A percentile compares a stretch with the other conserved stretches of the same genome.
Conservation (phyloP, 2,113 vertebrate genomes). For the Toxotes jaculatrix region DNA sequence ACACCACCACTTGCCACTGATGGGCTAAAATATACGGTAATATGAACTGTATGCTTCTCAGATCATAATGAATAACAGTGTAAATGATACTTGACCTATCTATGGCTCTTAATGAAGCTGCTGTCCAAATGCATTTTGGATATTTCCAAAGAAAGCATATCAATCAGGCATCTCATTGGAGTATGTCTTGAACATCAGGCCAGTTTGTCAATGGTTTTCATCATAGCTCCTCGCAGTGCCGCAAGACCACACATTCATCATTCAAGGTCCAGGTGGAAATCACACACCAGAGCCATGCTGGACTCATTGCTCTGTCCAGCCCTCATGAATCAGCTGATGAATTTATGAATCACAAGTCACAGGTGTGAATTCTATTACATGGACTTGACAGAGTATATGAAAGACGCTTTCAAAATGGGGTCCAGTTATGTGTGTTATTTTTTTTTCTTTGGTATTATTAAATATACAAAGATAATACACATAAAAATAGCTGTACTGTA, state of each 20-base stretch:
- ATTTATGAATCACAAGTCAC: slow-evolving; percentile 8
- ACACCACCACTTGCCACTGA: background rate
- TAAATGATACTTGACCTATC: background rate
- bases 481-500: slow-evolving; percentile 13
- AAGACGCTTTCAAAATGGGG: background rate
- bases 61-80: background rate
- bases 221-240: background rate
- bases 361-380: slow-evolving; percentile 5
- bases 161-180: background rate
- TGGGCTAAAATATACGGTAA: no score
- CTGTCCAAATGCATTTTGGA: background rate
- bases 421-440: slow-evolving; percentile 6
- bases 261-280: slow-evolving; percentile 8
- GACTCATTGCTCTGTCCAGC: background rate
- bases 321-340: slow-evolving; percentile 26
- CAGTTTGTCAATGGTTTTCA: background rate
- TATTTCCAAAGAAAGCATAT: background rate
- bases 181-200: background rate
- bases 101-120: background rate
- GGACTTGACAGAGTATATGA: background rate
- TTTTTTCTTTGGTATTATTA: background rate
- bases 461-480: background rate
- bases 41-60: background rate
- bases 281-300: background rate
- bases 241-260: background rate